Evolutionary conservation across 2,888 invertebrate species (phyloP), one percentile per base, ranked within the genome.

Genomic region (Ornithoptera alexandrae): DNA sequence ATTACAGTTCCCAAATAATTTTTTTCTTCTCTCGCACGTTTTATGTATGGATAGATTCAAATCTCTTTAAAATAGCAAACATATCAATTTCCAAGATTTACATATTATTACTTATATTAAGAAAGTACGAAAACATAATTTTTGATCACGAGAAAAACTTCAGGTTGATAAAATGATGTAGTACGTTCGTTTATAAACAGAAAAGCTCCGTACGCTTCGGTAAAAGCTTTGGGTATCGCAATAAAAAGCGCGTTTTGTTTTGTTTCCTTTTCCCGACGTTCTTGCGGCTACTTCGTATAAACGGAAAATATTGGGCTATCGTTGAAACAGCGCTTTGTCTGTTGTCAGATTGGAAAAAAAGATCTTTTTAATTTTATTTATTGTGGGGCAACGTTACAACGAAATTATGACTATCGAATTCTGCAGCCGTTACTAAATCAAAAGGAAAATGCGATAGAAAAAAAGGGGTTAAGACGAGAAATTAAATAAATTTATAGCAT

Each of bases 271-370:
- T 53, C 56, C 59, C n/a, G n/a, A 60, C 59, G 60, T 64, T 64
- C 64, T 68, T 60, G 64, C 59, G 64, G 64, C 60, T 64, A 68
- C 59, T 68, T 59, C 60, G 64, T 24, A 50, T 68, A 68, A 68
- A 68, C 68, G 64, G 60, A 68, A 68, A 68, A 64, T 68, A 68
- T 68, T 60, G 64, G 68, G 60, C 53, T 59, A 64, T 68, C 64
- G 64, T 68, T 46, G 58, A 64, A 68, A 60, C 60, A 12, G 57
- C 46, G 64, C 53, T 24, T 59, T 64, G 58, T 53, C 50, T 39
- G 59, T 68, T 53, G 53, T 22, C 60, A 68, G 64, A 53, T 68
- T 58, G 58, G 53, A 60, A 68, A 17, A 5, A 12, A 20, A 36
- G 61, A 46, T 24, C 61, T 53, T 67, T 67, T 67, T 61, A 53